A percentile compares a stretch with the other conserved stretches of the same genome.
Conservation (phyloP, 2,113 vertebrate species). For the Syngnathus floridae region DNA sequence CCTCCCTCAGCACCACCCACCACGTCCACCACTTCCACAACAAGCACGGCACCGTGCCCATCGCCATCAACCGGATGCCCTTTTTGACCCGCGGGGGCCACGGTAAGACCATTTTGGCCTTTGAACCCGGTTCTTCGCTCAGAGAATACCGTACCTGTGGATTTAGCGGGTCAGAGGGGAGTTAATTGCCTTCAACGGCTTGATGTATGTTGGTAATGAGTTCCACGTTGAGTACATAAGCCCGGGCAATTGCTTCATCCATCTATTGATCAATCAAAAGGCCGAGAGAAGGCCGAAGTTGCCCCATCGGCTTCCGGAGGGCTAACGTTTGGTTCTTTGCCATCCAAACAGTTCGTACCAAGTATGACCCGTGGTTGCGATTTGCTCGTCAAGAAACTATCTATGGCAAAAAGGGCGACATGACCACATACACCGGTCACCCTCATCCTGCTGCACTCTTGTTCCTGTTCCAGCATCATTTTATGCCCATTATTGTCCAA, state of each 20-base stretch:
- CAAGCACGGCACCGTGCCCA: slow-evolving; percentile 88
- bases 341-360: slow-evolving; percentile 17
- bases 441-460: not conserved
- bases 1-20: slow-evolving; percentile 90
- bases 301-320: slow-evolving; percentile 11
- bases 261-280: slow-evolving; percentile 48
- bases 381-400: not conserved
- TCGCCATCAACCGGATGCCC: slow-evolving; percentile 93
- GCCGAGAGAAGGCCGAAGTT: slow-evolving; percentile 23
- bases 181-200: slow-evolving; percentile 34
- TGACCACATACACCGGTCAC: not conserved
- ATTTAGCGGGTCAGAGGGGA: slow-evolving; percentile 19
- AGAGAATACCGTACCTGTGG: not conserved
- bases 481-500: slow-evolving; percentile 45
- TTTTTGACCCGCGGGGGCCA: slow-evolving; percentile 87
- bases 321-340: slow-evolving; percentile 16
- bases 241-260: slow-evolving; percentile 35
- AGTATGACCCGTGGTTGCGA: slow-evolving; percentile 18
- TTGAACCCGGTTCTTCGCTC: too few species aligned
- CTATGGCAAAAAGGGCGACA: too few species aligned
- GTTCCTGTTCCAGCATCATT: not conserved
- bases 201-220: slow-evolving; percentile 30
- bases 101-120: slow-evolving; percentile 69
- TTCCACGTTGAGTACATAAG: slow-evolving; percentile 32
- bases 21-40: slow-evolving; percentile 94